Evolutionary conservation across 2,113 vertebrate genomes (phyloP), one percentile per base, ranked within the genome.

Genomic region (Lathamus discolor): DNA sequence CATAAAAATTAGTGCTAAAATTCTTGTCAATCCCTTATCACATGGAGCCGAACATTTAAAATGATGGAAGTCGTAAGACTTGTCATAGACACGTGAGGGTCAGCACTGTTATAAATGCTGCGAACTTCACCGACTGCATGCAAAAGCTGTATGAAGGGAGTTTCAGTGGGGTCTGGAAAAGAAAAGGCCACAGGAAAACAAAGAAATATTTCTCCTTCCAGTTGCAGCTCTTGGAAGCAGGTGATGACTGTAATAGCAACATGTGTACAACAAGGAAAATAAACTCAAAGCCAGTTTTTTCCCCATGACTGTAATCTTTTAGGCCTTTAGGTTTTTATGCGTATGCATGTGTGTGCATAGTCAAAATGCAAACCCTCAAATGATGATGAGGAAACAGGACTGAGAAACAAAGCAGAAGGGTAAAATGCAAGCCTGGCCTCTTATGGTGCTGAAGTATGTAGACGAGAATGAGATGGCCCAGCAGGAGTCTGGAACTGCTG

Each of bases 71-170:
- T 85, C 82, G 80, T 37, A n/a, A 92, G 62, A 62, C 70, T 91
- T 93, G 82, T 90, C 90, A 77, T 12, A 92, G 52, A 44, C 61
- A 77, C 63, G 62, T 78, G 91, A 95, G 76, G 92, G 43, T 78
- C 91, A 88, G 86, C 80, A 78, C 66, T 92, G 61, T 74, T 92
- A 43, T 61, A 72, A 88, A 74, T 59, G 63, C 55, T 64, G 17
- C 61, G 64, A n/a, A 28, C 51, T 83, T 97, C 68, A 51, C 49
- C 24, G 64, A 25, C 12, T 85, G 22, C 72, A 12, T 57, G 25
- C 13, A 52, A 72, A 52, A 85, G 23, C 24, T 73, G 6, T 94
- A 83, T 61, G 20, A 8, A 43, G 20, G 33, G 33, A 89, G 44
- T 7, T 83, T 77, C 23, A 63, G 55, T 63, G 33, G 14, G 11